Conservation (phyloP, 2,113 vertebrate genomes). For the Apodemus speciosus region DNA sequence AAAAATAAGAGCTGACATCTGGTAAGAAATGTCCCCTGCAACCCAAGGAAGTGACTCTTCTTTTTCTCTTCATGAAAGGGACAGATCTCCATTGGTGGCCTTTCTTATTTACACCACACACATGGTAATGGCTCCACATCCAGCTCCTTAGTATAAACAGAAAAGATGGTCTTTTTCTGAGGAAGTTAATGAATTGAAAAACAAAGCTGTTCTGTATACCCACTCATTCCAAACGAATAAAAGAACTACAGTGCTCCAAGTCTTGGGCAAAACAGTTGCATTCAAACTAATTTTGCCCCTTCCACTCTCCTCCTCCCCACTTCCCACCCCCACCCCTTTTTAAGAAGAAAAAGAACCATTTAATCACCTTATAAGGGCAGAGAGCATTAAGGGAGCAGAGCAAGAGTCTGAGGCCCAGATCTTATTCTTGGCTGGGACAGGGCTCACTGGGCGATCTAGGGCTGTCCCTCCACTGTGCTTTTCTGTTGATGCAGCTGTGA, state of each 20-base stretch:
- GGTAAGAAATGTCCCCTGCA: constrained; percentile 83
- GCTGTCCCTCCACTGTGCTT: constrained; percentile 41
- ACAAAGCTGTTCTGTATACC: constrained; percentile 79
- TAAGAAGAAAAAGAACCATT: constrained; percentile 75
- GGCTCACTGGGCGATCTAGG: constrained; percentile 37
- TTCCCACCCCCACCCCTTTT: constrained; percentile 54
- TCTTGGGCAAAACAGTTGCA: constrained; percentile 65
- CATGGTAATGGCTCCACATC: constrained; percentile 83
- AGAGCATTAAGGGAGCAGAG: constrained; percentile 61
- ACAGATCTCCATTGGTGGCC: constrained; percentile 85
- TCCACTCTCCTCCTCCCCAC: constrained; percentile 37
- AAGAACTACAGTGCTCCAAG: constrained; percentile 66
- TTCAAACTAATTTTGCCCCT: constrained; percentile 77
- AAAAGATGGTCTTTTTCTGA: constrained; percentile 81
- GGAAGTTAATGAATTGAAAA: constrained; percentile 83
- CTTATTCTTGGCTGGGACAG: constrained; percentile 70
- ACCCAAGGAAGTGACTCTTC: constrained; percentile 83
- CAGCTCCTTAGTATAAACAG: constrained; percentile 86
- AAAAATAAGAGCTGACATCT: constrained; percentile 77
- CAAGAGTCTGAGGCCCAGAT: constrained; percentile 60
- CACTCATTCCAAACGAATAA: constrained; percentile 78
- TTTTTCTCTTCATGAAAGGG: constrained; percentile 84
- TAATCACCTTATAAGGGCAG: constrained; percentile 80
- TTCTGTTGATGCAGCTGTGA: constrained; percentile 77
- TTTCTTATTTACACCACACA: constrained; percentile 86